Evolutionary conservation across 2,888 invertebrate species (phyloP).

Genomic region (Andrena camellia): DNA sequence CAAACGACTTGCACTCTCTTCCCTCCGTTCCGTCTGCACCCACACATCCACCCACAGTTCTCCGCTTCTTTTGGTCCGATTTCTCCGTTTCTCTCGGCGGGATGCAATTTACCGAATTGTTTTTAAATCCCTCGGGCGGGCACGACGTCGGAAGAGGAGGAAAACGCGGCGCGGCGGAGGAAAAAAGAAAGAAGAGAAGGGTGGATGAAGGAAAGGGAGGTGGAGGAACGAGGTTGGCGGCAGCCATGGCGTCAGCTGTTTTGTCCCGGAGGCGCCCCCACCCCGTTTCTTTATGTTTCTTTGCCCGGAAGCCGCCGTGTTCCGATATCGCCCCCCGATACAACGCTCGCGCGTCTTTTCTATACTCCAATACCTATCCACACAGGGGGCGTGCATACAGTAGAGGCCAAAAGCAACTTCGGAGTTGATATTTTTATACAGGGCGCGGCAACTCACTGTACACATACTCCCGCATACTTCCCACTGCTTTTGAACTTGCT

Average conservation of each 20-base stretch:
- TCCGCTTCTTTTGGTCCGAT: conserved; percentile 50
- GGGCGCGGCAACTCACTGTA: background rate
- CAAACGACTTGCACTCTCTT: background rate
- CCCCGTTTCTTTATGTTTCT: conserved; percentile 78
- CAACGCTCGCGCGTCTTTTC: conserved; percentile 50
- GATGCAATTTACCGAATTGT: conserved; percentile 83
- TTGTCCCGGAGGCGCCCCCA: conserved; percentile 78
- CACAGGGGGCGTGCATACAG: background rate
- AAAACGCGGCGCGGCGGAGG: conserved; percentile 34
- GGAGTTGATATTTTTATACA: background rate
- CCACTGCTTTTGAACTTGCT: no score
- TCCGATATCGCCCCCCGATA: conserved; percentile 74
- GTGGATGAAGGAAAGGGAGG: conserved; percentile 59
- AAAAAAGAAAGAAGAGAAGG: conserved; percentile 63
- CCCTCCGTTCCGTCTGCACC: background rate
- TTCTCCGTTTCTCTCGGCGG: conserved; percentile 65
- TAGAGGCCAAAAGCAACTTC: background rate
- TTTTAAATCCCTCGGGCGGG: conserved; percentile 82
- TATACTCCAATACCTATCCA: conserved; percentile 44
- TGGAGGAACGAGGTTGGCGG: conserved; percentile 72
- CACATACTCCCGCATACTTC: background rate
- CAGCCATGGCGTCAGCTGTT: conserved; percentile 84
- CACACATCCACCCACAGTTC: background rate
- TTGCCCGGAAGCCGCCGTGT: conserved; percentile 72
- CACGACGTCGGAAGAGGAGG: conserved; percentile 56